These are phyloP conservation scores for Amphipoea lucens DNA, from an alignment of 2,888 invertebrate genomes.

Conservation along the genomic window DNA sequence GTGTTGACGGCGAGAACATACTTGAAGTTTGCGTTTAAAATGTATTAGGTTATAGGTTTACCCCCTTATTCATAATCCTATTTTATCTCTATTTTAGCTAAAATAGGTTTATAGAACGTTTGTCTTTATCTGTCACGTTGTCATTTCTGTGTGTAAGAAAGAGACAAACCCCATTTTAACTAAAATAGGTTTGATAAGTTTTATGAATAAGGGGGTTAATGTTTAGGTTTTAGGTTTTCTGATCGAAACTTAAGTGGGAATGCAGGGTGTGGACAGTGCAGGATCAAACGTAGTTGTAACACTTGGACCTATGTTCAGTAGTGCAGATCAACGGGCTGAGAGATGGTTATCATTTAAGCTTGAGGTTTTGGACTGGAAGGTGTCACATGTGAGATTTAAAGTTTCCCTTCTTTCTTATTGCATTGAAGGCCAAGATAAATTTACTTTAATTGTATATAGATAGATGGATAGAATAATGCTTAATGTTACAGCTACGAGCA, in stretches of 20 bases:
- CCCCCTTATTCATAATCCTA: too few relatives aligned
- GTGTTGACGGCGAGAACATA: conserved; percentile 1
- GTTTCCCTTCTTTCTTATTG: neutral
- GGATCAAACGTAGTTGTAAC: neutral
- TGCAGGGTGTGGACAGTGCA: neutral
- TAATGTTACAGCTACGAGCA: too few relatives aligned
- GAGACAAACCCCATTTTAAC: too few relatives aligned
- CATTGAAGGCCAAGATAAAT: neutral
- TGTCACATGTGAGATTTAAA: neutral
- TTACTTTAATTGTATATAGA: too few relatives aligned
- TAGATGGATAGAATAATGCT: too few relatives aligned
- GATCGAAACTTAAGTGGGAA: neutral
- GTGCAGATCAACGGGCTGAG: neutral
- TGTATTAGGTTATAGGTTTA: too few relatives aligned
- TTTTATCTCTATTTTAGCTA: too few relatives aligned
- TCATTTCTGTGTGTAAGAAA: too few relatives aligned
- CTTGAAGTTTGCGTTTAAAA: conserved; percentile 9
- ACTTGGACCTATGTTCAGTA: neutral
- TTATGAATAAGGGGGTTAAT: too few relatives aligned
- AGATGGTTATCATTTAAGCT: neutral
- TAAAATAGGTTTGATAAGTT: too few relatives aligned
- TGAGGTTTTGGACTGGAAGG: neutral
- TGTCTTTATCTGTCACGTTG: too few relatives aligned
- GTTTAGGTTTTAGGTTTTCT: neutral
- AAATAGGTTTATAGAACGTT: too few relatives aligned